Evolutionary conservation across 1,140 invertebrate genomes (phyloP), one percentile per base, ranked within the genome.

Genomic region (Papilio aristodemus): DNA sequence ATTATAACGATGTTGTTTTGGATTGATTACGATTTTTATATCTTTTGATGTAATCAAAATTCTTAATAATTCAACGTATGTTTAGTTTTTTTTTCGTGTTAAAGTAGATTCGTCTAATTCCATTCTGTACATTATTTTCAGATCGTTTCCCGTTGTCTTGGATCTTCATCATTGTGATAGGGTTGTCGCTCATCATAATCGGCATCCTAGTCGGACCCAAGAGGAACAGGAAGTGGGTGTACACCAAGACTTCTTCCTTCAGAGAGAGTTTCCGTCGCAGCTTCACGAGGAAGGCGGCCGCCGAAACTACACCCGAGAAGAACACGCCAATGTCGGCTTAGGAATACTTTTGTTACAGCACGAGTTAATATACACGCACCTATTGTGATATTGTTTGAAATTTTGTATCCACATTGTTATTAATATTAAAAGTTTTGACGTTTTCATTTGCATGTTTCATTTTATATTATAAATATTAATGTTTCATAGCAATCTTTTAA

Each of bases 201-300:
- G 74, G 71, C 5, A 50, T 67, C 8, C 19, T 78, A 0, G 7
- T 77, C 14, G 69, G 71, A 0, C 74, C 82, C 8, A 84, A 80
- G 67, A 77, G 63, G n/a, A 83, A 84, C 67, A 73, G 86, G 0
- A 63, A 76, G 27, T 86, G 84, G 84, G 79, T 77, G 0, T 67
- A 67, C 39, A 36, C 41, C 0, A 68, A 77, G 13, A 74, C 78
- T 4, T 63, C 68, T 1, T 25, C 68, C 14, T 43, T 85, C 4
- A 76, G 80, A 0, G 68, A 77, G 59, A 83, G 78, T 43, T 72
- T 83, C 63, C 71, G 77, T 13, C 71, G 71, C 63, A 80, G 78
- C 59, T 79, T 82, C 46, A 67, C 57, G 14, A 77, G 39, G 68
- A 79, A 80, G 60, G 50, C 46, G 0, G 71, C 67, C 37, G n/a